phyloP scores from a whole-genome alignment of 2,113 vertebrate species.

The Chloroceryle aenea region DNA sequence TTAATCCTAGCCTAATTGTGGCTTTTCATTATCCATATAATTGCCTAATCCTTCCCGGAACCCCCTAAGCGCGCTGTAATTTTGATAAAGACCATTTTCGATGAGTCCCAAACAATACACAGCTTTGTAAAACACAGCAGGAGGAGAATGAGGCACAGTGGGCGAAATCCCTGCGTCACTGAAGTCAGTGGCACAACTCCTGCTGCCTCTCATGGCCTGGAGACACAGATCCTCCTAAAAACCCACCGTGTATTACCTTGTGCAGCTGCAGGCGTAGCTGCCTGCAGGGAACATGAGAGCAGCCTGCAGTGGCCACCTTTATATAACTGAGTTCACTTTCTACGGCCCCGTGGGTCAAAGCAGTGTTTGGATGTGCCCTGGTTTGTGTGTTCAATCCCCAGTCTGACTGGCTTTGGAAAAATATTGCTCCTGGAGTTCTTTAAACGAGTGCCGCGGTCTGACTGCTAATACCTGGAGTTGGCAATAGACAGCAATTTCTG shows the following conservation, averaged over 20 bases:
- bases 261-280: neutral
- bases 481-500: neutral
- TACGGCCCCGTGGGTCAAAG: fast-evolving
- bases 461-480: neutral
- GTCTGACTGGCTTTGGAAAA: neutral
- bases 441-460: neutral
- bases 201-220: fast-evolving
- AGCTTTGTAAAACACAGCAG: constrained; percentile 19
- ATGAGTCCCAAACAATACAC: neutral
- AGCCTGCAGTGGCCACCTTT: neutral
- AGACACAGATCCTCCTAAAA: neutral
- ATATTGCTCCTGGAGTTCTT: neutral
- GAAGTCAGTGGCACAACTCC: neutral
- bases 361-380: neutral
- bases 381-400: neutral
- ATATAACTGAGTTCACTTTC: neutral
- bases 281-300: neutral
- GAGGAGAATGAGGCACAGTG: constrained; percentile 22
- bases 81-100: constrained; percentile 40
- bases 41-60: constrained; percentile 48
- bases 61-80: neutral
- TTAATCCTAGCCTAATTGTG: constrained; percentile 44
- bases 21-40: constrained; percentile 52
- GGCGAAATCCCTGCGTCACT: neutral
- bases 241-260: neutral